Evolutionary conservation across 2,888 invertebrate genomes (phyloP).

Genomic region (Copidosoma aretas): DNA sequence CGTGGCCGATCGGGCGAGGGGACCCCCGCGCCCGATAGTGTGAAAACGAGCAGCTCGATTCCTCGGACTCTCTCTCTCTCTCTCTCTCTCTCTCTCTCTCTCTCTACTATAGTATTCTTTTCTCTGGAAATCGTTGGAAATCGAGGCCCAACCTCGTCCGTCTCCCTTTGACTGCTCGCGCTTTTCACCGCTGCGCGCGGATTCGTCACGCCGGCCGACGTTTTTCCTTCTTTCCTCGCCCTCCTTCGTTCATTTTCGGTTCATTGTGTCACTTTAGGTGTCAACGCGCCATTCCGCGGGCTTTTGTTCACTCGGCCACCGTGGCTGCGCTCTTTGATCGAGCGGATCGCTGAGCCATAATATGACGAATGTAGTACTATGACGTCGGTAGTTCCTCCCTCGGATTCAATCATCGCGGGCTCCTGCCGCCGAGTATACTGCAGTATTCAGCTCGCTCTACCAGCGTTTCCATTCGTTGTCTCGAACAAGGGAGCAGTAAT

Average conservation of each 20-base stretch:
- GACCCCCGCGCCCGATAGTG: conserved; percentile 1
- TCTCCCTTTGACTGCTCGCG: background rate
- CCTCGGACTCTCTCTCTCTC: background rate
- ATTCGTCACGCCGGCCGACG: background rate
- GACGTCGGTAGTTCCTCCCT: background rate
- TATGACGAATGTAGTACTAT: conserved; percentile 3
- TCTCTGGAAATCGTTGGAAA: background rate
- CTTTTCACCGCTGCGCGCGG: background rate
- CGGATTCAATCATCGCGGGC: conserved; percentile 14
- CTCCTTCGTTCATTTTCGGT: background rate
- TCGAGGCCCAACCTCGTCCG: background rate
- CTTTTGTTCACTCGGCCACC: conserved; percentile 2
- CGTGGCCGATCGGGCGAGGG: conserved; percentile 7
- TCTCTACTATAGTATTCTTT: too few species aligned
- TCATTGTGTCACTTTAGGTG: background rate
- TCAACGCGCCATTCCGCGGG: too few species aligned
- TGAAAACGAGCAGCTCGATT: conserved; percentile 24
- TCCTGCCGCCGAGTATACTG: too few species aligned
- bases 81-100: background rate
- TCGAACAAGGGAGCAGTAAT: too few species aligned
- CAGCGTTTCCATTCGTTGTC: too few species aligned
- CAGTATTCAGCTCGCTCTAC: too few species aligned
- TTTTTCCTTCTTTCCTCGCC: background rate
- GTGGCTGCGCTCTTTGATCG: background rate
- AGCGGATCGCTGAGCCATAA: conserved; percentile 1